Base-by-base conservation (phyloP, 2,888 invertebrate genomes). In the Magallana nippona region DNA sequence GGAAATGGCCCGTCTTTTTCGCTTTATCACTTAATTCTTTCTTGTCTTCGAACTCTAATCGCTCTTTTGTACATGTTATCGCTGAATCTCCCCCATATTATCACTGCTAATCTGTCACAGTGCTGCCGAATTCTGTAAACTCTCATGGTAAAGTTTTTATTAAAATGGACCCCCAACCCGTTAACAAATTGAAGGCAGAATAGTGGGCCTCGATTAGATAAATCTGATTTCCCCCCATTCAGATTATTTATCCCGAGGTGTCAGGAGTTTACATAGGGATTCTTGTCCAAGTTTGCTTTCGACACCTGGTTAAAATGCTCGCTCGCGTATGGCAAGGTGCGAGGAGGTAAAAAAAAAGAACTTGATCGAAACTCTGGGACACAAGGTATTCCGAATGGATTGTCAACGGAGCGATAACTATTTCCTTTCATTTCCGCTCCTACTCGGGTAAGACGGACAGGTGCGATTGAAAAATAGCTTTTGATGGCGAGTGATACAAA, bases 141-240 rank as follows among this genome's bases (percentile, higher is more conserved):
- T 71, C 56, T 82, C 82, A 60, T 71, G 22, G 71, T 22, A 82
- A 82, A 60, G 63, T 71, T 82, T 44, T 71, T 82, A 82, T 82
- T 82, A 82, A 82, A 82, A 82, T 60, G 82, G 82, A 82, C 82
- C 82, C 82, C 82, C 82, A 71, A 82, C 82, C 63, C 77, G 71
- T 71, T 84, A 82, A 84, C 84, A 84, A 84, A 84, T 84, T 81
- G 77, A 62, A 44, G 44, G 44, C 22, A 44, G 78, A 82, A 82
- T 84, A 78, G 82, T 79, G 55, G 58, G 58, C 58, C n/a, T 56
- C 55, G 84, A 84, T 84, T 84, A 84, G 84, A 84, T 84, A 84
- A 84, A 82, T 79, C 71, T 71, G 63, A 27, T 71, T 82, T 71
- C 22, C 63, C 63, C 55, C 55, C 27, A 27, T 60, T 55, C 63